Conservation (phyloP, 2,888 invertebrate species). For the Sipha maydis region DNA sequence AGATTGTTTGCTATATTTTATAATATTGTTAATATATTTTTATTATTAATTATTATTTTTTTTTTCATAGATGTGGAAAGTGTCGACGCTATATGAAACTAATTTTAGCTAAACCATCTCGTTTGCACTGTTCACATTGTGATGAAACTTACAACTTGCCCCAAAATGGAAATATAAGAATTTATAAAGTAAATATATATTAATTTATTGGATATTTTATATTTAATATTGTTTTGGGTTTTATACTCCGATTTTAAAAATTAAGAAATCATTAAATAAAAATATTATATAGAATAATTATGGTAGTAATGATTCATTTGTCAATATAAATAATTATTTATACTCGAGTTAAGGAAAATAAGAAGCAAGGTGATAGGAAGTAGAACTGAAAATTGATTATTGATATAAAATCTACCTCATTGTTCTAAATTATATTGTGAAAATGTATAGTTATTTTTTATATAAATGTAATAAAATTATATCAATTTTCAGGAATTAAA, state of each 20-base stretch:
- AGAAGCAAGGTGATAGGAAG: no score
- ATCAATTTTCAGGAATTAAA: constrained; percentile 76
- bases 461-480: background rate
- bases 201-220: background rate
- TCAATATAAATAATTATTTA: no score
- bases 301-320: no score
- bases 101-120: constrained; percentile 90
- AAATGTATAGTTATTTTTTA: background rate
- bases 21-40: background rate
- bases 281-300: background rate
- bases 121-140: constrained; percentile 94
- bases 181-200: constrained; percentile 75
- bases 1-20: background rate
- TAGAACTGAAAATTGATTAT: background rate
- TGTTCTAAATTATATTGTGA: background rate
- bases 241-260: background rate
- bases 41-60: constrained; percentile 23
- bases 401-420: background rate
- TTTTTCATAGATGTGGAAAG: constrained; percentile 75
- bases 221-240: background rate
- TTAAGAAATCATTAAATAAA: background rate
- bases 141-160: constrained; percentile 96
- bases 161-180: constrained; percentile 89
- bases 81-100: constrained; percentile 98
- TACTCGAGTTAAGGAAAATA: no score